Conservation (phyloP, 1,140 invertebrate genomes). For the Diploscapter pachys region DNA sequence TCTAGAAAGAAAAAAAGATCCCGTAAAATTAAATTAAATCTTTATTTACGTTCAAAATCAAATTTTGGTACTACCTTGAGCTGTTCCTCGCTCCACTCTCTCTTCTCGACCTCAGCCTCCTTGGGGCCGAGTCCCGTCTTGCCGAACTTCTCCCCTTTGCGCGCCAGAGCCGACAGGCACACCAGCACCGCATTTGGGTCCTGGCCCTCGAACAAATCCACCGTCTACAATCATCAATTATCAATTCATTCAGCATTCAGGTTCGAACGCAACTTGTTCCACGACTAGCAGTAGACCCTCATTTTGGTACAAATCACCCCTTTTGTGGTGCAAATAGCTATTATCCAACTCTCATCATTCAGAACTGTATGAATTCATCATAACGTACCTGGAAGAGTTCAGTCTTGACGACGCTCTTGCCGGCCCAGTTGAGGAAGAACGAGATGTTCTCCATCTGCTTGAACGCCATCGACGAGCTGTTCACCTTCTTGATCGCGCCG, state of each 20-base stretch:
- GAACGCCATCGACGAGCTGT: slow-evolving; percentile 51
- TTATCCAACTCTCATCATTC: no score
- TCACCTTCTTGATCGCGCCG: slow-evolving; percentile 50
- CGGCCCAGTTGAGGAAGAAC: slow-evolving; percentile 50
- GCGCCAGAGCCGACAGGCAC: slow-evolving; percentile 47
- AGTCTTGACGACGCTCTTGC: slow-evolving; percentile 44
- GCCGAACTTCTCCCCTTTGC: slow-evolving; percentile 52
- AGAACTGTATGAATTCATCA: background rate
- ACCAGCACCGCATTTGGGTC: slow-evolving; percentile 55
- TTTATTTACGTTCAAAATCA: background rate
- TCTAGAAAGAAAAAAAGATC: no score
- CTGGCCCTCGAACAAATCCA: slow-evolving; percentile 53
- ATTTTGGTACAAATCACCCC: no score
- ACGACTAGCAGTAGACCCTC: background rate
- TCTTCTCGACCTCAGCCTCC: slow-evolving; percentile 78
- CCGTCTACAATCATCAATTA: slow-evolving; percentile 46
- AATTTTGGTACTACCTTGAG: slow-evolving; percentile 59
- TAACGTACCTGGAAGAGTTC: slow-evolving; percentile 46
- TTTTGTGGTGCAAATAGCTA: no score
- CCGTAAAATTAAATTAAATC: background rate
- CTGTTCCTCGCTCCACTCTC: slow-evolving; percentile 83
- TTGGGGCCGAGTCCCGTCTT: slow-evolving; percentile 65
- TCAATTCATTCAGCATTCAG: background rate
- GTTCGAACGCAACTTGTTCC: background rate
- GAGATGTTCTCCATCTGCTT: slow-evolving; percentile 57